Evolutionary conservation across 2,797 vertebrate species (phyloP).

Genomic region (Malacoctenus gilli): DNA sequence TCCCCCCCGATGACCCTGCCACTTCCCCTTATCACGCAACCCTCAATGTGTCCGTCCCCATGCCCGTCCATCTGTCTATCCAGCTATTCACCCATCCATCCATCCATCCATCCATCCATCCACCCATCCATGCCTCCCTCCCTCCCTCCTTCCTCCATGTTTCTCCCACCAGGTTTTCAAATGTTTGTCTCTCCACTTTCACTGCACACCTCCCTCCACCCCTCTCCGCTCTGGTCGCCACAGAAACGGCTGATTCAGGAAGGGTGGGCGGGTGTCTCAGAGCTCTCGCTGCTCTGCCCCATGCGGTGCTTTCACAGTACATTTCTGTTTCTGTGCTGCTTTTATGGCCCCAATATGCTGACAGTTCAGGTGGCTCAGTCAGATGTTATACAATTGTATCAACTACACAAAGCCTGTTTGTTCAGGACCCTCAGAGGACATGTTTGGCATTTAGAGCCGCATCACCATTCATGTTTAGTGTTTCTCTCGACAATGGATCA

Average conservation of each 20-base stretch:
- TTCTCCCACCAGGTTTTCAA: slow-evolving; percentile 64
- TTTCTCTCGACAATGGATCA: slow-evolving; percentile 22
- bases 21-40: slow-evolving; percentile 49
- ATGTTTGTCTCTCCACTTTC: slow-evolving; percentile 73
- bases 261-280: slow-evolving; percentile 79
- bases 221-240: slow-evolving; percentile 74
- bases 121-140: slow-evolving; percentile 35
- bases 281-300: slow-evolving; percentile 78
- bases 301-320: slow-evolving; percentile 76
- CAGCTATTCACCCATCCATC: slow-evolving; percentile 28
- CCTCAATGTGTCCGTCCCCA: slow-evolving; percentile 35
- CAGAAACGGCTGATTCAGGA: slow-evolving; percentile 83
- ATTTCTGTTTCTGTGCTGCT: slow-evolving; percentile 73
- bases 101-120: slow-evolving; percentile 38
- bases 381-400: slow-evolving; percentile 62
- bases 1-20: slow-evolving; percentile 56
- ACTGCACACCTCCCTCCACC: slow-evolving; percentile 52
- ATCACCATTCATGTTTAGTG: slow-evolving; percentile 42
- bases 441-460: slow-evolving; percentile 26
- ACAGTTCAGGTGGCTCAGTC: slow-evolving; percentile 70
- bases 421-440: slow-evolving; percentile 38
- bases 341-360: slow-evolving; percentile 66
- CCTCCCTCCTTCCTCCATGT: slow-evolving; percentile 36
- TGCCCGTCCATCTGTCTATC: slow-evolving; percentile 19
- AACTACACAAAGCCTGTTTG: slow-evolving; percentile 52